Conservation (phyloP, 2,797 vertebrate genomes). For the Sorex maritimensis region DNA sequence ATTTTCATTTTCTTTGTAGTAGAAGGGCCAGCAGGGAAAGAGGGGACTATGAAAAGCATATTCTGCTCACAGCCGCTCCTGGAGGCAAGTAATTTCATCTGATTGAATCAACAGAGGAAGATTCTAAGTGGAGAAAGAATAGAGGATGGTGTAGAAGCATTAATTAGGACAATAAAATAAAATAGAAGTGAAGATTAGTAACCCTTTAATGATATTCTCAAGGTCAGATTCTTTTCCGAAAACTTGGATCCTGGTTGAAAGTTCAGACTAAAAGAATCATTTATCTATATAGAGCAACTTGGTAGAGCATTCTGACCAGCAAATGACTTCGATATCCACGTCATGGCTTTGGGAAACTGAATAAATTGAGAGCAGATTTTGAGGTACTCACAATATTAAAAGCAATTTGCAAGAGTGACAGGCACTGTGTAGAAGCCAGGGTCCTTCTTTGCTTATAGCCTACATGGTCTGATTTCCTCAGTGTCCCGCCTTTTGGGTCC, state of each 20-base stretch:
- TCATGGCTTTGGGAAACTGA: too few species aligned
- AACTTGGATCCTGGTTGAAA: neutral
- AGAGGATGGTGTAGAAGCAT: neutral
- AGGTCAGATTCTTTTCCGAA: neutral
- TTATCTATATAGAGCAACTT: neutral
- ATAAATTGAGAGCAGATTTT: too few species aligned
- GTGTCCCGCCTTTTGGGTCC: too few species aligned
- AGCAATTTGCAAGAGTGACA: too few species aligned
- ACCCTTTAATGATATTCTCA: neutral
- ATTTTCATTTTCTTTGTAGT: neutral
- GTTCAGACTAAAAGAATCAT: neutral
- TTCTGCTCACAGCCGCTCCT: neutral
- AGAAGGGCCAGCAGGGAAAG: conserved; percentile 7
- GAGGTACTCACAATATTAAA: too few species aligned
- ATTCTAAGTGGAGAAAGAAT: conserved; percentile 12
- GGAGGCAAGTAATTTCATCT: neutral
- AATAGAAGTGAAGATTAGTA: neutral
- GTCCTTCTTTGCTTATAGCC: too few species aligned
- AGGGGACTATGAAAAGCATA: neutral
- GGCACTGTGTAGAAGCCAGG: too few species aligned
- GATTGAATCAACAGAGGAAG: neutral
- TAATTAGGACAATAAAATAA: conserved; percentile 36
- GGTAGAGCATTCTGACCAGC: neutral
- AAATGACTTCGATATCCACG: too few species aligned
- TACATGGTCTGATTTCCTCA: too few species aligned